Base-by-base conservation (phyloP, 2,888 invertebrate species). In the Drosophila aldrichi region DNA sequence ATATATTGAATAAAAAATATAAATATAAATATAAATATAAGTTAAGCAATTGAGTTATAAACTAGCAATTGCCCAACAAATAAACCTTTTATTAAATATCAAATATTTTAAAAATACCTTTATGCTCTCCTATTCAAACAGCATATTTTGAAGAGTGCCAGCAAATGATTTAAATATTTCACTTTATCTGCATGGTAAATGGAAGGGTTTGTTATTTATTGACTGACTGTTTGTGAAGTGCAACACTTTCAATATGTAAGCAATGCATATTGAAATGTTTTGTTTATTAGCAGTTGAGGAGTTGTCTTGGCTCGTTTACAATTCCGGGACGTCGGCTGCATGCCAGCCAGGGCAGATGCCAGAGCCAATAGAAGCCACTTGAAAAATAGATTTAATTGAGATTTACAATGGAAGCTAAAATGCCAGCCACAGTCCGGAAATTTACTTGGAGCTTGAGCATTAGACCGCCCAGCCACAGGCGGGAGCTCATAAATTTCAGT, bases 381-480 rank as follows among this genome's bases (percentile, higher is more conserved):
- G 49, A 48, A 67, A 71, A 67, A 70, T 64, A 63, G 65, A 70
- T 88, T 81, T 83, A 81, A 88, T 85, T 79, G 77, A 79, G 83
- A 88, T 83, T 88, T 81, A 88, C 87, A 72, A 61, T 72, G 70
- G 62, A 70, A 70, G 72, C 73, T 77, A 65, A 74, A 86, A 78
- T 78, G 70, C 70, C 77, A 72, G 48, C 65, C 77, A 63, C 66
- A 71, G 62, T 29, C 38, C 55, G 59, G 66, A 74, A 84, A 81
- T 82, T 75, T 82, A 61, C 70, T 58, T 49, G 48, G 38, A 52
- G 56, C 64, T 72, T 66, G 58, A 63, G 57, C 63, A 74, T 63
- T 58, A 40, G 40, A 38, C 10, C 46, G 4, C 29, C 46, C 36
- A 57, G 57, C 61, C 51, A 75, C 52, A 54, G 76, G 62, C 62